Percentiles rank a stretch among this genome's conserved stretches.
These are phyloP conservation scores for Lepidurus packardi DNA, from an alignment of 1,140 invertebrate genomes.

Conservation along the genomic window DNA sequence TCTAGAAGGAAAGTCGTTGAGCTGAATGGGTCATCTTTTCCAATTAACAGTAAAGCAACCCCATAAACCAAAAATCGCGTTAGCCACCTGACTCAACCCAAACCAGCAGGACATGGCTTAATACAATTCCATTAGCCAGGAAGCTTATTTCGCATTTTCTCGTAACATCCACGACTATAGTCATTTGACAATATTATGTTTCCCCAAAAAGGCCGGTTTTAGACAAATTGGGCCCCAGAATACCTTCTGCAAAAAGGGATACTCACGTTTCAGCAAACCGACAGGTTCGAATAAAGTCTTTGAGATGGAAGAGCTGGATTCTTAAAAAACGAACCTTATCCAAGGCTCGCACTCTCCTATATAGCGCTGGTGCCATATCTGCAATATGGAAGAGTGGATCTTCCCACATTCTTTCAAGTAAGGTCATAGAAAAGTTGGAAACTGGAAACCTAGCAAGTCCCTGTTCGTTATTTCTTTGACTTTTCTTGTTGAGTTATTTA, in stretches of 20 bases:
- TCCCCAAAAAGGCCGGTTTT: neutral
- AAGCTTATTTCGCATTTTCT: no score
- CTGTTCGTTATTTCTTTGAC: constrained; percentile 2
- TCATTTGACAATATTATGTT: neutral
- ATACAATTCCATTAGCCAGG: no score
- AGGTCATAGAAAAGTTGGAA: constrained; percentile 70
- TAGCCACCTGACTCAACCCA: no score
- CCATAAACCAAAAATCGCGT: no score
- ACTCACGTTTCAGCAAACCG: constrained; percentile 55
- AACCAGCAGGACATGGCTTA: no score
- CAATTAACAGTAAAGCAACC: no score
- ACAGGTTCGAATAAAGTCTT: constrained; percentile 62
- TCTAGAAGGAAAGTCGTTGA: no score
- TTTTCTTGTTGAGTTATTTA: constrained; percentile 18
- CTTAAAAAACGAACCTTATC: constrained; percentile 56
- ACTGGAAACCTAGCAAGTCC: constrained; percentile 59
- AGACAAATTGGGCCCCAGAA: neutral
- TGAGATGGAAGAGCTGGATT: constrained; percentile 60
- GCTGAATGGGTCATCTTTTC: no score
- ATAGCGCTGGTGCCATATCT: constrained; percentile 63
- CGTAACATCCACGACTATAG: neutral
- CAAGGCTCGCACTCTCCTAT: constrained; percentile 56
- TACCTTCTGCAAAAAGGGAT: neutral
- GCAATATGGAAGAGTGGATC: constrained; percentile 74
- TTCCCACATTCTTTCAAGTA: constrained; percentile 67